Conservation (phyloP, 2,113 vertebrate genomes). For the Prionailurus bengalensis region DNA sequence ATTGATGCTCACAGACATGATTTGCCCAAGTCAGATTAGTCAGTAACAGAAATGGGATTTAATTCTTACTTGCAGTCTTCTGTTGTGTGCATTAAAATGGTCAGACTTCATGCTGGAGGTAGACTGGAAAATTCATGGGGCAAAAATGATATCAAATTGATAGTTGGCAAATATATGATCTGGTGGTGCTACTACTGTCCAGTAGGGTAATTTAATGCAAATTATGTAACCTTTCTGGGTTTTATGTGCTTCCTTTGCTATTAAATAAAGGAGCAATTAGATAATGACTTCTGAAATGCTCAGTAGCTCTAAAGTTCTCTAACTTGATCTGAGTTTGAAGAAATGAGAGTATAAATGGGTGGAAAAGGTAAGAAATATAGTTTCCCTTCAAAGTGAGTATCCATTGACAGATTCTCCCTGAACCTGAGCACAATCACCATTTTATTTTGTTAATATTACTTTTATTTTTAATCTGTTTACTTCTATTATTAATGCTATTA, state of each 20-base stretch:
- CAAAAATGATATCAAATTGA: not conserved
- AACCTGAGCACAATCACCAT: not conserved
- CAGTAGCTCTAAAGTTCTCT: slow-evolving; percentile 3
- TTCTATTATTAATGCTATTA: not conserved
- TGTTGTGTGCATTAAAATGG: not conserved
- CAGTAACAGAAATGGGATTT: not conserved
- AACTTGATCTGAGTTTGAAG: not conserved
- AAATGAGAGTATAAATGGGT: not conserved
- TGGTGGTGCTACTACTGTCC: not conserved
- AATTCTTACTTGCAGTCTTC: not conserved
- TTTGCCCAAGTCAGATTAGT: not conserved
- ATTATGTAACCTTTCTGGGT: not conserved
- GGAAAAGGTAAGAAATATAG: not conserved
- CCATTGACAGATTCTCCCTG: not conserved
- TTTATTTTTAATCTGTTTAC: not conserved
- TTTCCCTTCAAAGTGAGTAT: not conserved
- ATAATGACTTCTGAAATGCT: slow-evolving; percentile 10
- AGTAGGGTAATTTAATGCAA: not conserved
- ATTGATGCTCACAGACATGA: not conserved
- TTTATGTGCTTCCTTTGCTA: not conserved
- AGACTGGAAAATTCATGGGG: not conserved
- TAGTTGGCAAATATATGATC: not conserved
- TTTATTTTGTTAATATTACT: not conserved
- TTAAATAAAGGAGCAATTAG: slow-evolving; percentile 23
- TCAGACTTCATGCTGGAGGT: not conserved